Evolutionary conservation across 2,888 invertebrate genomes (phyloP), one percentile per base, ranked within the genome.

Genomic region (Ophioninae sp.): DNA sequence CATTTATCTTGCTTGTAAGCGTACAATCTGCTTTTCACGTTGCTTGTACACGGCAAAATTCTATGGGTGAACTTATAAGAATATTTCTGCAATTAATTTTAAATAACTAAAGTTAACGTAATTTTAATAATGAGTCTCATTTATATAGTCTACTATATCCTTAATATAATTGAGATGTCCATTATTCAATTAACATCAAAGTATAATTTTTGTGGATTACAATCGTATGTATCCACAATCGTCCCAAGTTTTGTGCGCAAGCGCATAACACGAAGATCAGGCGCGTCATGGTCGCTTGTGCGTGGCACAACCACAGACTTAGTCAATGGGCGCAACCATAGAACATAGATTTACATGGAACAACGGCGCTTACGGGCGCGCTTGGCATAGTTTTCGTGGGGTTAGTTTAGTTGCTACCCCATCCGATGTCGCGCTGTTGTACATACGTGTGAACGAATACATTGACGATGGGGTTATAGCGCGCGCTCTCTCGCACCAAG

Each of bases 261-360:
- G 51, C 51, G 51, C 51, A 51, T 51, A 17, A 51, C 6, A 2
- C 5, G 51, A 6, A 13, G 5, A 10, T 2, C 51, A 0, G 17
- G 51, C 51, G 13, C 51, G 13, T 51, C 17, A 51, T 68, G 23
- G 56, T 56, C 23, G 10, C 30, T 30, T 37, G n/a, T 20, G 20
- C 13, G 56, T 22, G 75, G 56, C 75, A 56, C 56, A 64, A 75
- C 64, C n/a, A n/a, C n/a, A n/a, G n/a, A n/a, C n/a, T n/a, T n/a
- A n/a, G n/a, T n/a, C n/a, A n/a, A n/a, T n/a, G n/a, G n/a, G n/a
- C n/a, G n/a, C n/a, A n/a, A n/a, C n/a, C n/a, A n/a, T n/a, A n/a
- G n/a, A n/a, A n/a, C n/a, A n/a, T n/a, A n/a, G n/a, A n/a, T n/a
- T n/a, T n/a, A n/a, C n/a, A n/a, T n/a, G n/a, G n/a, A n/a, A n/a